These are phyloP conservation scores for Gymnothorax reevesii DNA, from an alignment of 2,797 vertebrate species.

Conservation along the genomic window DNA sequence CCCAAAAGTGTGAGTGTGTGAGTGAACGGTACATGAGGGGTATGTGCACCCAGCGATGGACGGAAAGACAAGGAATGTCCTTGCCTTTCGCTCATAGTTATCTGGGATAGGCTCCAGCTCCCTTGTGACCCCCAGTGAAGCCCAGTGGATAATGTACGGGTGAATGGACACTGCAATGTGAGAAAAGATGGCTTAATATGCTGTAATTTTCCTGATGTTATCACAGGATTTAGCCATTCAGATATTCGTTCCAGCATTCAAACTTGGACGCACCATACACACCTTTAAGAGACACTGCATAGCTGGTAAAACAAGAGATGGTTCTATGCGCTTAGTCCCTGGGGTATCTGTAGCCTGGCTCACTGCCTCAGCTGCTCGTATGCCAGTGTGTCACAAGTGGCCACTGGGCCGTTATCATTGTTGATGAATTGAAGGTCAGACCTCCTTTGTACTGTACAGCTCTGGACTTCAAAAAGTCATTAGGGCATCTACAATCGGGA, in stretches of 20 bases:
- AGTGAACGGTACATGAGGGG: too few species aligned
- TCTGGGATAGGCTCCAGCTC: too few species aligned
- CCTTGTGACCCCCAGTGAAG: too few species aligned
- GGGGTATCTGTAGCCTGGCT: background rate
- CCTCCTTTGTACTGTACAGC: background rate
- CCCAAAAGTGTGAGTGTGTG: too few species aligned
- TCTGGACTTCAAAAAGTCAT: slow-evolving; percentile 41
- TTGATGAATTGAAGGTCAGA: background rate
- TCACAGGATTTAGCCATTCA: background rate
- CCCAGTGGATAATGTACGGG: too few species aligned
- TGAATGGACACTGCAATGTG: background rate
- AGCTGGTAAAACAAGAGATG: slow-evolving; percentile 33
- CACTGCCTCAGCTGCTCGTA: background rate
- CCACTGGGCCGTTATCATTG: background rate
- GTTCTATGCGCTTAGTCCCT: background rate
- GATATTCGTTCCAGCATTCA: background rate
- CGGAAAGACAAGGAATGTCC: too few species aligned
- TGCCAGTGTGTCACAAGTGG: background rate
- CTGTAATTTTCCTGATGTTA: background rate
- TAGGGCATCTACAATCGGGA: slow-evolving; percentile 42
- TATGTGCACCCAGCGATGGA: too few species aligned
- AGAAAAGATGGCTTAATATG: background rate
- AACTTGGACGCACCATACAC: background rate
- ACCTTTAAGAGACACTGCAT: background rate
- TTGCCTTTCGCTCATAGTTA: too few species aligned